Percentiles rank a stretch among this genome's conserved stretches.
Evolutionary conservation across 2,888 invertebrate species (phyloP).

Genomic region (Bugula neritina): DNA sequence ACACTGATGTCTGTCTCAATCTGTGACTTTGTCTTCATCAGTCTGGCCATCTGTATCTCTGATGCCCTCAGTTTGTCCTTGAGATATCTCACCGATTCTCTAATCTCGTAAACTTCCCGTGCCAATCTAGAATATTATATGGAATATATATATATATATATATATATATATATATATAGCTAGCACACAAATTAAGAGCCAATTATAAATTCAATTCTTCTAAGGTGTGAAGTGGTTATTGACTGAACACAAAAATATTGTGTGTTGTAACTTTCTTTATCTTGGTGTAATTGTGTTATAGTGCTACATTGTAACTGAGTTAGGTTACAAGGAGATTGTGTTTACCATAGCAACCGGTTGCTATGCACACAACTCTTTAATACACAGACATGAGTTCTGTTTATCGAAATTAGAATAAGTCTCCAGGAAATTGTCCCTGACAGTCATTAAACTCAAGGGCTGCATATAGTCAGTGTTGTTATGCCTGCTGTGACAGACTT

Average conservation of each 20-base stretch:
- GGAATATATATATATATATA: not conserved
- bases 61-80: conserved; percentile 69
- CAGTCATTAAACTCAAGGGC: too few relatives aligned
- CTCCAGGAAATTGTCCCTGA: too few relatives aligned
- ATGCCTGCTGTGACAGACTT: too few relatives aligned
- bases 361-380: not conserved
- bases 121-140: conserved; percentile 63
- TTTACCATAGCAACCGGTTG: not conserved
- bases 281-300: not conserved
- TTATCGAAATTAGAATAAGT: too few relatives aligned
- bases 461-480: too few relatives aligned
- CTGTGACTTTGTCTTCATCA: conserved; percentile 73
- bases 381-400: too few relatives aligned
- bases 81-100: conserved; percentile 72
- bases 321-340: too few relatives aligned
- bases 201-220: too few relatives aligned
- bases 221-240: too few relatives aligned
- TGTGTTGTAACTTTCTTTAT: not conserved
- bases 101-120: conserved; percentile 76
- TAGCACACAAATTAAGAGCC: not conserved
- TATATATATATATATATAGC: not conserved
- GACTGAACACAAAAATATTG: not conserved
- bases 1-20: conserved; percentile 78
- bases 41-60: conserved; percentile 51
- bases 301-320: too few relatives aligned